Evolutionary conservation across 2,888 invertebrate species (phyloP), one percentile per base, ranked within the genome.

Genomic region (Chrysolina oricalcia): DNA sequence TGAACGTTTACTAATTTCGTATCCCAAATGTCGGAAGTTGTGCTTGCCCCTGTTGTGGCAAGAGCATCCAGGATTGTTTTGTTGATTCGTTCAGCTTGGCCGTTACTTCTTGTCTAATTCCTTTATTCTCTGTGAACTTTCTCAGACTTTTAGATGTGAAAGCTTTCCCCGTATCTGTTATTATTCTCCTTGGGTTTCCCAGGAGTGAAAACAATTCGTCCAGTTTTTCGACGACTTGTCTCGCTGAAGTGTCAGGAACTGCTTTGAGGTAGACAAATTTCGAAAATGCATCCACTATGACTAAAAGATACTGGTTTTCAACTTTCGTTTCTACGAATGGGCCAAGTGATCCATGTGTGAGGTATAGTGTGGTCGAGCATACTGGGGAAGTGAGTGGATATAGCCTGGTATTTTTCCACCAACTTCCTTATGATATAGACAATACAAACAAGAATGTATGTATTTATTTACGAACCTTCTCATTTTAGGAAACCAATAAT

Each of bases 71-170:
- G 56, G 2, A 81, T 70, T n/a, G 75, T 77, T 66, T 63, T 72
- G 43, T 80, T 81, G 3, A 81, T 74, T 50, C 84, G 72, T 56
- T 77, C 87, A 1, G 83, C 84, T 63, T 86, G 87, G 0, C 86
- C 87, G 67, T 88, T 85, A 83, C 86, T 17, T 85, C 86, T 70
- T 3, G 81, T 21, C 81, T 81, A 23, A 86, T 83, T 5, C 81
- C 81, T 62, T 82, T 80, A 13, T 83, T 81, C 6, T 72, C 56
- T 69, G 85, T 87, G 74, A 84, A 87, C 5, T 78, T 72, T 71
- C 81, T 71, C 70, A 89, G 88, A 0, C 70, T 63, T 17, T 81
- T 68, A 13, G 63, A 43, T 23, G 65, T 74, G 40, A 71, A 71
- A 53, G 72, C 46, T 40, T 43, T 70, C 15, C 70, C 74, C 13